Conservation (phyloP, 2,797 vertebrate species). For the Phoeniculus purpureus region DNA sequence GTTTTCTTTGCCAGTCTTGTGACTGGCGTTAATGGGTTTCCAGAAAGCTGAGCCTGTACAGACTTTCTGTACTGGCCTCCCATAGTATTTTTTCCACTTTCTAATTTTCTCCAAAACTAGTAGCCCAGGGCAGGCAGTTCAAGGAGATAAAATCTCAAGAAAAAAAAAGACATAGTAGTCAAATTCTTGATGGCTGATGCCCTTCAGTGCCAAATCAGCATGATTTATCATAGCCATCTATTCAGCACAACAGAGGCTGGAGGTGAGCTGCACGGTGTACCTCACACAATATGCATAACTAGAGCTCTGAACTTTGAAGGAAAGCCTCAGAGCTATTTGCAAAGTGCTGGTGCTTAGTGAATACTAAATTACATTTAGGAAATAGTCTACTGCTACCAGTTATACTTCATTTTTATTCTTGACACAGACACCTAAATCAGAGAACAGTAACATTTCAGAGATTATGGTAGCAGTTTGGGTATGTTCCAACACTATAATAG, state of each 20-base stretch:
- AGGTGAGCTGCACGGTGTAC: conserved; percentile 71
- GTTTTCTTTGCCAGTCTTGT: conserved; percentile 78
- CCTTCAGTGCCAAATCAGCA: conserved; percentile 73
- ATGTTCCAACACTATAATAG: conserved; percentile 83
- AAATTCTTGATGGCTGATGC: conserved; percentile 68
- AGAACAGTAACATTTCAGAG: conserved; percentile 85
- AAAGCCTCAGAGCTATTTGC: conserved; percentile 84
- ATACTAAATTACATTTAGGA: conserved; percentile 84
- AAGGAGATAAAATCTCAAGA: conserved; percentile 62
- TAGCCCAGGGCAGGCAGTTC: conserved; percentile 70
- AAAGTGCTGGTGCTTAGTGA: conserved; percentile 82
- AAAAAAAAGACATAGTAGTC: conserved; percentile 41
- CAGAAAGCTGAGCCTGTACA: conserved; percentile 44
- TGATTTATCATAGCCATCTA: conserved; percentile 73
- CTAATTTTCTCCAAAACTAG: conserved; percentile 65
- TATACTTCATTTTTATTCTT: conserved; percentile 86
- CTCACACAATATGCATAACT: conserved; percentile 70
- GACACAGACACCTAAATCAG: conserved; percentile 86
- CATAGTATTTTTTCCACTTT: conserved; percentile 60
- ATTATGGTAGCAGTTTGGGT: conserved; percentile 85
- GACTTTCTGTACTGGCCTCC: conserved; percentile 44
- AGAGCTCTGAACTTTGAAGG: conserved; percentile 82
- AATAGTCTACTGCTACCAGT: conserved; percentile 79
- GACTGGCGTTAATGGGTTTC: conserved; percentile 80
- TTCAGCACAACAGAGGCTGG: conserved; percentile 64